These are phyloP conservation scores for Clamator glandarius DNA, from an alignment of 2,797 vertebrate genomes.

Conservation along the genomic window DNA sequence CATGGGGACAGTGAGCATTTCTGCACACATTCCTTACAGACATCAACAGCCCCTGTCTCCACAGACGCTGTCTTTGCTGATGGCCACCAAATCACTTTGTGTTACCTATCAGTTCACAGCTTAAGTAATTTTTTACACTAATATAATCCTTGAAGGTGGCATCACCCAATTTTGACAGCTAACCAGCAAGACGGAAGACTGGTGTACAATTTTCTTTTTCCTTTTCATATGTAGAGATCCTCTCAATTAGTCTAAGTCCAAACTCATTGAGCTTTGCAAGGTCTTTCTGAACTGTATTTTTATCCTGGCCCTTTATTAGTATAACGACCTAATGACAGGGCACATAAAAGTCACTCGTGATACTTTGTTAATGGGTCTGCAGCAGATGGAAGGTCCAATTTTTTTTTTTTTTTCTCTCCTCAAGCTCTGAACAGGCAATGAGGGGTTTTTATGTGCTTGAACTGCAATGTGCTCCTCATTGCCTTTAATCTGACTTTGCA, in stretches of 20 bases:
- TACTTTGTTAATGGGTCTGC: background rate
- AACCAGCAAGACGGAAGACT: background rate
- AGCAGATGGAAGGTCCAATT: background rate
- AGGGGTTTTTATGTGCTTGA: background rate
- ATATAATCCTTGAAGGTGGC: background rate
- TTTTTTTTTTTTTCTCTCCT: background rate
- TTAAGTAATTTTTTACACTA: background rate
- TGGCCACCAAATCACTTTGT: rapidly evolving
- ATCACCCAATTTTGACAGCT: background rate
- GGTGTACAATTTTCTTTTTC: background rate
- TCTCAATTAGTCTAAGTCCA: background rate
- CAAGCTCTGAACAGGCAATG: background rate
- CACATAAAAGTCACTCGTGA: background rate
- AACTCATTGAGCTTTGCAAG: background rate
- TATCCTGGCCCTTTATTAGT: background rate
- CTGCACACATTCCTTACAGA: rapidly evolving
- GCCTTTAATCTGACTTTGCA: constrained; percentile 63
- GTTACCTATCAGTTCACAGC: rapidly evolving
- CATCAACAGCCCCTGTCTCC: rapidly evolving
- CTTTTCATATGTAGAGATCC: background rate
- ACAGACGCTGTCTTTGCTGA: rapidly evolving
- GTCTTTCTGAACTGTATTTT: background rate
- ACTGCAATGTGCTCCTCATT: background rate
- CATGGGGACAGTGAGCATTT: rapidly evolving
- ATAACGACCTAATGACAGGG: background rate